Evolutionary conservation across 2,113 vertebrate genomes (phyloP), one percentile per base, ranked within the genome.

Genomic region (Calcarius ornatus): DNA sequence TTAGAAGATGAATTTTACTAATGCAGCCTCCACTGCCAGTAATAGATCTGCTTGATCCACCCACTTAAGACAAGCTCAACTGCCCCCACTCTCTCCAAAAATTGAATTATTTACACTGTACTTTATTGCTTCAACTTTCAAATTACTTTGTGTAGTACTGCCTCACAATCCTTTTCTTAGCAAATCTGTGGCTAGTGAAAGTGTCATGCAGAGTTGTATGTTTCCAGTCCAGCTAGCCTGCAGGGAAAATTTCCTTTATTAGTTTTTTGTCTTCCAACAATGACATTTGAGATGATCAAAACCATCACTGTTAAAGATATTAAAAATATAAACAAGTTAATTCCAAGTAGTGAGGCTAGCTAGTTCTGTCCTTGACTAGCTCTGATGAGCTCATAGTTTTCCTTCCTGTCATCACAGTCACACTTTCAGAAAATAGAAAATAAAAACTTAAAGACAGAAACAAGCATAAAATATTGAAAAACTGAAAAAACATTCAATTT

Each of bases 221-320:
- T 96, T 97, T 98, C 94, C 88, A 88, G 97, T 97, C 96, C 97
- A 97, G 71, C 79, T 51, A 95, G 76, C 87, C 97, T 97, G 71
- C 51, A 92, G 97, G 93, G 83, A 98, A 97, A 97, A 98, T 97
- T 96, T 98, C 94, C 98, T 98, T 97, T 98, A 97, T 98, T 97
- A 95, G 91, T 81, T 75, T 96, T 94, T 98, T 56, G 38, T 95
- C 69, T 91, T 88, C 93, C 78, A 90, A 92, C 95, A 94, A 92
- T 95, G 69, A 93, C 78, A 90, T 97, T 97, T 96, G 77, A 95
- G 95, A 95, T 81, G 65, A 98, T 97, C 40, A 96, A 97, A 98
- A 94, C 97, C 95, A 95, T 96, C 97, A 76, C 31, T 0, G 0
- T 96, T 98, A 95, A 89, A 91, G 85, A 81, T 92, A 96, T 97